These are phyloP conservation scores for Saguinus oedipus DNA, from an alignment of 2,797 vertebrate genomes.

Conservation along the genomic window DNA sequence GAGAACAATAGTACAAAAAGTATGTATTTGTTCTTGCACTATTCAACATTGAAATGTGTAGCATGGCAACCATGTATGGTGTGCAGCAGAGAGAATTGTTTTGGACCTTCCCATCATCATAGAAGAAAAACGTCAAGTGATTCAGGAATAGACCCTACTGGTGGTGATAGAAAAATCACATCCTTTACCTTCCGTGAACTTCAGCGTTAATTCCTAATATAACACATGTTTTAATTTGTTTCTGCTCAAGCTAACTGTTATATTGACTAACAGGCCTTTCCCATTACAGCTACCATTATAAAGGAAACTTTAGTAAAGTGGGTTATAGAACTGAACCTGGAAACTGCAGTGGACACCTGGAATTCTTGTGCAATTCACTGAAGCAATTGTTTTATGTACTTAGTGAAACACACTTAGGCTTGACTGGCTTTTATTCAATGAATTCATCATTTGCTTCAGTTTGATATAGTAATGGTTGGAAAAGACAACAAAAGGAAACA, in stretches of 20 bases:
- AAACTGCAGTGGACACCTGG: background rate
- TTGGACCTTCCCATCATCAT: background rate
- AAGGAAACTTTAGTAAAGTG: background rate
- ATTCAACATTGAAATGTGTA: background rate
- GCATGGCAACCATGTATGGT: background rate
- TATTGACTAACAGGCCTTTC: background rate
- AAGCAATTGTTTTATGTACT: background rate
- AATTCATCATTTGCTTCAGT: background rate
- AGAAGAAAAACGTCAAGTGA: background rate
- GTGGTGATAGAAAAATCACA: background rate
- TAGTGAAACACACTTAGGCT: background rate
- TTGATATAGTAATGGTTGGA: background rate
- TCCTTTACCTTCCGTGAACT: background rate
- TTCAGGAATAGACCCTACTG: background rate
- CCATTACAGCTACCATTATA: background rate
- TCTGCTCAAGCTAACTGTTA: background rate
- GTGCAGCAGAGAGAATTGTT: background rate
- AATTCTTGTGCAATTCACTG: background rate
- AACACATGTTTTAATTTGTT: background rate
- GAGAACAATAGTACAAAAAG: conserved; percentile 49
- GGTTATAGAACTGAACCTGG: background rate
- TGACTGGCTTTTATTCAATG: background rate
- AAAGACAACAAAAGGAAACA: background rate
- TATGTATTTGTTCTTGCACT: background rate
- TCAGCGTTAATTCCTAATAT: background rate